phyloP scores from a whole-genome alignment of 2,888 invertebrate species.

The Bhutanitis thaidina region DNA sequence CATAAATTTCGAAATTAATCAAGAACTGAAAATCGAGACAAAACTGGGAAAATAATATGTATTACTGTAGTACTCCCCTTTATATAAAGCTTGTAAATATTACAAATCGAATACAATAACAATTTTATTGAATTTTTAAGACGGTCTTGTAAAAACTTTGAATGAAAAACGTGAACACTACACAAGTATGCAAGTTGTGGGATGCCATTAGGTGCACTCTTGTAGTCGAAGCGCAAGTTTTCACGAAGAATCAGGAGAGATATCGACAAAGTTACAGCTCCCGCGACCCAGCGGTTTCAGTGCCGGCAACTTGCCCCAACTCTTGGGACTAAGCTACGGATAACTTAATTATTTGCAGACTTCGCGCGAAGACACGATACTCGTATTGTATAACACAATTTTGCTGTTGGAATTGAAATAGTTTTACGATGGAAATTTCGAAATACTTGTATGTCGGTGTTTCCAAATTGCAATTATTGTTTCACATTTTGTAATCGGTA shows the following conservation, averaged over 20 bases:
- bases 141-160: background rate
- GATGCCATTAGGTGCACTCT: slow-evolving; percentile 53
- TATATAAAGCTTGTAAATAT: no score
- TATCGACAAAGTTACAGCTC: slow-evolving; percentile 56
- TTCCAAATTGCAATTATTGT: no score
- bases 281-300: slow-evolving; percentile 18
- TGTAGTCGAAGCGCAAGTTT: slow-evolving; percentile 54
- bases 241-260: slow-evolving; percentile 50
- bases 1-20: no score
- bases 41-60: no score
- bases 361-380: slow-evolving; percentile 28
- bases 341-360: slow-evolving; percentile 51
- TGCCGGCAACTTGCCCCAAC: slow-evolving; percentile 2
- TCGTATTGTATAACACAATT: slow-evolving; percentile 31
- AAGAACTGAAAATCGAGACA: no score
- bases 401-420: slow-evolving; percentile 17
- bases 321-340: slow-evolving; percentile 37
- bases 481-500: no score
- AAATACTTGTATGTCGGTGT: background rate
- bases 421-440: slow-evolving; percentile 9
- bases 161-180: slow-evolving; percentile 26
- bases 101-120: background rate
- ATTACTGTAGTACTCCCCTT: no score
- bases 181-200: slow-evolving; percentile 34
- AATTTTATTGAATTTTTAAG: background rate